phyloP scores from a whole-genome alignment of 2,888 invertebrate species.

The Agrotis segetum region DNA sequence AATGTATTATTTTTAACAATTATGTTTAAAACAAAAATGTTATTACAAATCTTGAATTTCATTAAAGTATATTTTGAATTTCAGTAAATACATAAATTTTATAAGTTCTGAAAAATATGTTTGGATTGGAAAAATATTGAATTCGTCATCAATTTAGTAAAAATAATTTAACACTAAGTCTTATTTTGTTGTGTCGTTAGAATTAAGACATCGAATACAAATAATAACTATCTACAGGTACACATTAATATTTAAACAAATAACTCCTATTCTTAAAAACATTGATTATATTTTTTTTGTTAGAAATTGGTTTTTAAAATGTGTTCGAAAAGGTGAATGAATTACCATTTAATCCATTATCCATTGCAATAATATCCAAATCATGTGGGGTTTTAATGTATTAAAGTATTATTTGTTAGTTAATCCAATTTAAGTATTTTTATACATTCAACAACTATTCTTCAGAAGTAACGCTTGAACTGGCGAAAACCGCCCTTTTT shows the following conservation, averaged over 20 bases:
- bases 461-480: neutral
- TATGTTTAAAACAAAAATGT: constrained; percentile 14
- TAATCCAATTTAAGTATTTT: neutral
- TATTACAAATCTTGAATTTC: constrained; percentile 34
- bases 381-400: neutral
- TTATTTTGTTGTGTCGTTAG: constrained; percentile 27
- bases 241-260: constrained; percentile 50
- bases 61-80: constrained; percentile 27
- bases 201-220: constrained; percentile 53
- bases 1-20: constrained; percentile 33
- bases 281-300: constrained; percentile 22
- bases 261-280: constrained; percentile 38
- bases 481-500: neutral
- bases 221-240: constrained; percentile 60
- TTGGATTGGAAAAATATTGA: constrained; percentile 33
- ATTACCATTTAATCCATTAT: constrained; percentile 21
- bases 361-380: constrained; percentile 31
- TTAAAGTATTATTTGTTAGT: neutral
- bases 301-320: constrained; percentile 33
- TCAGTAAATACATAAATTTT: constrained; percentile 12
- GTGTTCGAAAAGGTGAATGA: constrained; percentile 28
- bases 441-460: neutral
- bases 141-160: constrained; percentile 29
- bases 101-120: constrained; percentile 32
- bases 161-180: constrained; percentile 21